Base-by-base conservation (phyloP, 2,888 invertebrate species). In the Drosophila percnosoma region DNA sequence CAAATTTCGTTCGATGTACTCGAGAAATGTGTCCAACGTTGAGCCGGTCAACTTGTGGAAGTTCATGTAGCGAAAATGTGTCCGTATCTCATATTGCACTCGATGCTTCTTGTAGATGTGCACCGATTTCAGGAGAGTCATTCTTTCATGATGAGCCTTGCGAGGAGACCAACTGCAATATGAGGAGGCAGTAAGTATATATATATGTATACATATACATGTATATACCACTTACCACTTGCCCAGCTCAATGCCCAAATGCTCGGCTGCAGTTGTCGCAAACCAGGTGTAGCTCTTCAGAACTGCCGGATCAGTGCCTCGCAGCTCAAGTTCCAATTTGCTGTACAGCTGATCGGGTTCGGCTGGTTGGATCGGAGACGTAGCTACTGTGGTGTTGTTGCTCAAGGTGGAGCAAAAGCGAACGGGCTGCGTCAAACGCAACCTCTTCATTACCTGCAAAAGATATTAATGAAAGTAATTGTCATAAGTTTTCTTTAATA, bases 31-130 rank as follows among this genome's bases (percentile, higher is more conserved):
- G 80, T 98, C 98, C 55, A 98, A 96, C 15, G 99, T 99, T 5
- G 99, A 99, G 1, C 98, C 98, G 0, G 99, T 99, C 15, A 99
- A 91, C 87, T 96, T 95, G 85, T 96, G 95, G 34, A 98, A 95
- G 87, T 97, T 96, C 90, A 99, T 94, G 89, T 96, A 96, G 73
- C 96, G 95, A 92, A 96, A 99, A 93, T 99, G 97, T 4, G 99
- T 99, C 83, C 99, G 95, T 24, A 96, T 95, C 94, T 99, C 99
- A 93, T 99, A 99, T 91, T 99, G 99, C 0, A 98, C 98, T 91
- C 96, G 95, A 93, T 99, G 98, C 90, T 99, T 99, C 92, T 98
- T 98, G 91, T 97, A 96, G 81, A 98, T 96, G 92, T 97, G 97
- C 40, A 97, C 97, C 52, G 97, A 97, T 92, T 97, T 97, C 7